These are phyloP conservation scores for Meriones psammophilus DNA, from an alignment of 2,797 vertebrate species.

Conservation along the genomic window DNA sequence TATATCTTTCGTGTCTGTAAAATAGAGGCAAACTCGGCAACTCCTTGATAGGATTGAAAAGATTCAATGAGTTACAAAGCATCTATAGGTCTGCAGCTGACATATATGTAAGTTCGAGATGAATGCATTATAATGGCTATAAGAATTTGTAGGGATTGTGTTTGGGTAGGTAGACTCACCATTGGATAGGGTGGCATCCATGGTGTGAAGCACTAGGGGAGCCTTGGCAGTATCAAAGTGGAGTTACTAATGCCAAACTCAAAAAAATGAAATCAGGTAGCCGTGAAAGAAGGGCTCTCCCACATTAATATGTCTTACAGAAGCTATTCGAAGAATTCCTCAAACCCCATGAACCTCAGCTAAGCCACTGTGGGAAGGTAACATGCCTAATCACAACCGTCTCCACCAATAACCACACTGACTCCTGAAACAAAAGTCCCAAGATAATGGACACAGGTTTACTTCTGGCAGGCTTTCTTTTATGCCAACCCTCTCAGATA, in stretches of 20 bases:
- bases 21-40: not conserved
- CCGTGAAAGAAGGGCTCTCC: not conserved
- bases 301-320: not conserved
- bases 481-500: not conserved
- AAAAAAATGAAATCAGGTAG: not conserved
- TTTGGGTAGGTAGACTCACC: not conserved
- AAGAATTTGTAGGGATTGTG: not conserved
- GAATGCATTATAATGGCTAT: not conserved
- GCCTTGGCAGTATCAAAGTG: not conserved
- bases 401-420: not conserved
- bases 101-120: not conserved
- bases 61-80: not conserved
- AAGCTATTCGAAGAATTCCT: not conserved
- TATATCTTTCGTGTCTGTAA: slow-evolving; percentile 22
- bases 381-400: not conserved
- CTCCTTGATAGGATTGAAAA: not conserved
- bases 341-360: not conserved
- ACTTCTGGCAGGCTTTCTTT: not conserved
- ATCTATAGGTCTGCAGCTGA: not conserved
- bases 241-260: not conserved
- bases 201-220: not conserved
- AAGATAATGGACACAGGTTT: not conserved
- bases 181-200: not conserved
- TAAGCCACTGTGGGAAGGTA: not conserved
- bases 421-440: not conserved